Base-by-base conservation (phyloP, 2,888 invertebrate species). In the Ischnura elegans region DNA sequence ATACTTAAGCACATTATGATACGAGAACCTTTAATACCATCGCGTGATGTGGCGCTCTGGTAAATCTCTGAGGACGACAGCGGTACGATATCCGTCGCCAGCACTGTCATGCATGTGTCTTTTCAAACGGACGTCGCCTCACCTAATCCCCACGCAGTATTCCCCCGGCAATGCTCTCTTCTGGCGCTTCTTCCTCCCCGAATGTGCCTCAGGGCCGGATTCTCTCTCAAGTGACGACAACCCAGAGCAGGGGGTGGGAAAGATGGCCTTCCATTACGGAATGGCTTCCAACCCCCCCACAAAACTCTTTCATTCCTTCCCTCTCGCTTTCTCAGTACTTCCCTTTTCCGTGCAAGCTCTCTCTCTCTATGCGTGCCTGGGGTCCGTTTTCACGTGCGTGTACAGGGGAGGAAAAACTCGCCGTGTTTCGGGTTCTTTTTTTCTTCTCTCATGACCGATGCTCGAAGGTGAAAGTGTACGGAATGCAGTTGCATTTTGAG, bases 191-290 rank as follows among this genome's bases (percentile, higher is more conserved):
- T 36, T 76, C 76, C 76, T 29, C 76, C 76, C 76, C 76, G 76
- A 36, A 76, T 76, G 76, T 76, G 25, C 21, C 25, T 13, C 10
- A 16, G 76, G 76, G 76, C 4, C 61, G 36, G 76, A 25, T 6
- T 21, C 19, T 19, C 25, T 6, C 25, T 76, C 76, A 76, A 76
- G 76, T 36, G 76, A 36, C 13, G 76, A 76, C 25, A 13, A 13
- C 16, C 25, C 29, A 25, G 36, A 13, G 10, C 0, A 4, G 36
- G 29, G 76, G 76, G 76, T 76, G 0, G 76, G 36, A 36, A 76
- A 36, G 76, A 86, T 46, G 43, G 86, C 46, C 86, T 86, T 86
- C 45, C 86, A 43, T 86, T 86, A 43, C 46, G 86, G 86, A 86
- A 86, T 86, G 86, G 86, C 21, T 86, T 86, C 86, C 86, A n/a